Conservation (phyloP, 2,888 invertebrate genomes). For the Notodonta dromedarius region DNA sequence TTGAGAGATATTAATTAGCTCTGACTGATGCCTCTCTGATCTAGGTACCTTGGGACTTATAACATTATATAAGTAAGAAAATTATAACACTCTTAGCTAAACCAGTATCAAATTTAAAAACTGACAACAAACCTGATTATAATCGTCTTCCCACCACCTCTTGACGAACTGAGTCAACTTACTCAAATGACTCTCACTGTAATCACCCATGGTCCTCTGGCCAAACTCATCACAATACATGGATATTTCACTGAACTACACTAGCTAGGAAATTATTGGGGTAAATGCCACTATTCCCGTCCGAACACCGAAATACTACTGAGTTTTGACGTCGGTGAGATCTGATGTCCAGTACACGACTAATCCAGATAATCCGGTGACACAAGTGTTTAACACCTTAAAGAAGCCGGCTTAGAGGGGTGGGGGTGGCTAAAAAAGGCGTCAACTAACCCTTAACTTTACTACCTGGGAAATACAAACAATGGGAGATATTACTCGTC, state of each 20-base stretch:
- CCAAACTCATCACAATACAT: constrained; percentile 14
- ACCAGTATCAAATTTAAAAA: too few relatives aligned
- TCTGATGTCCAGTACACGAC: constrained; percentile 46
- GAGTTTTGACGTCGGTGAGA: constrained; percentile 33
- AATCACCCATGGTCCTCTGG: constrained; percentile 44
- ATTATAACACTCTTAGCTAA: too few relatives aligned
- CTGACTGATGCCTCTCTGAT: too few relatives aligned
- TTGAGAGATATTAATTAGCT: too few relatives aligned
- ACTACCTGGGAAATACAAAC: constrained; percentile 43
- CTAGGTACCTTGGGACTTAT: too few relatives aligned
- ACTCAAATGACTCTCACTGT: constrained; percentile 53
- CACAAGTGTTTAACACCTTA: constrained; percentile 48
- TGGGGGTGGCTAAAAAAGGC: constrained; percentile 41
- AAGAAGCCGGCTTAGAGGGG: constrained; percentile 42
- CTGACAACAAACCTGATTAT: constrained; percentile 54
- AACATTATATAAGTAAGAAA: too few relatives aligned
- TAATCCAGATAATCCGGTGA: constrained; percentile 56
- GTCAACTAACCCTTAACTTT: constrained; percentile 30
- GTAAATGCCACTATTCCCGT: constrained; percentile 8
- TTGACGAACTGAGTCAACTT: constrained; percentile 67
- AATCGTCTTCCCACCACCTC: constrained; percentile 73
- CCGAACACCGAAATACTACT: constrained; percentile 12
- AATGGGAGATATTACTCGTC: constrained; percentile 27
- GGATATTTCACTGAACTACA: constrained; percentile 13
- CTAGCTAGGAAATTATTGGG: neutral